Evolutionary conservation across 2,113 vertebrate species (phyloP).

Genomic region (Gracilinanus agilis): DNA sequence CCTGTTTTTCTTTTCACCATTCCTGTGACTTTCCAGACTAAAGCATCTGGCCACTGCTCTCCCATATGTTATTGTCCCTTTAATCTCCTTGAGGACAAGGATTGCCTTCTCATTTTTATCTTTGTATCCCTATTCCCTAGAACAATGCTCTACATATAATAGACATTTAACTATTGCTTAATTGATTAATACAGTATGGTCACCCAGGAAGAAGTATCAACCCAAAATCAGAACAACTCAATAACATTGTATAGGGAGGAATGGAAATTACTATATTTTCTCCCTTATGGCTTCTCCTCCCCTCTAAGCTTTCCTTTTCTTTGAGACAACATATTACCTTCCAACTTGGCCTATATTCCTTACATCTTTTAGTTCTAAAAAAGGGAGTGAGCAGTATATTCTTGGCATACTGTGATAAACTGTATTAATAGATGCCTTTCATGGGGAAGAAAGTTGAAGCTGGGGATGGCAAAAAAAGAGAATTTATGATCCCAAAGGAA

Average conservation of each 20-base stretch:
- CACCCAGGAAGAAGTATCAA: background rate
- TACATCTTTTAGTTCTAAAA: background rate
- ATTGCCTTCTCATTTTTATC: background rate
- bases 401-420: background rate
- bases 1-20: background rate
- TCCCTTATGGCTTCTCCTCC: background rate
- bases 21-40: background rate
- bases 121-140: background rate
- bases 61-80: background rate
- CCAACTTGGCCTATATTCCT: background rate
- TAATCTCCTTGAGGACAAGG: background rate
- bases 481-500: background rate
- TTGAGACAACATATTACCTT: background rate
- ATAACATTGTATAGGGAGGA: background rate
- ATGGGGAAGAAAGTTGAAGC: background rate
- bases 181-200: background rate
- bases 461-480: background rate
- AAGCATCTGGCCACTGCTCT: background rate
- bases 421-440: background rate
- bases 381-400: background rate
- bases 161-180: background rate
- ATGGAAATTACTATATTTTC: background rate
- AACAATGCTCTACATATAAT: background rate
- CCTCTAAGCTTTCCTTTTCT: background rate
- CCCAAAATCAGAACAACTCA: background rate